Evolutionary conservation across 1,140 invertebrate species (phyloP).

Genomic region (Nymphalis io): DNA sequence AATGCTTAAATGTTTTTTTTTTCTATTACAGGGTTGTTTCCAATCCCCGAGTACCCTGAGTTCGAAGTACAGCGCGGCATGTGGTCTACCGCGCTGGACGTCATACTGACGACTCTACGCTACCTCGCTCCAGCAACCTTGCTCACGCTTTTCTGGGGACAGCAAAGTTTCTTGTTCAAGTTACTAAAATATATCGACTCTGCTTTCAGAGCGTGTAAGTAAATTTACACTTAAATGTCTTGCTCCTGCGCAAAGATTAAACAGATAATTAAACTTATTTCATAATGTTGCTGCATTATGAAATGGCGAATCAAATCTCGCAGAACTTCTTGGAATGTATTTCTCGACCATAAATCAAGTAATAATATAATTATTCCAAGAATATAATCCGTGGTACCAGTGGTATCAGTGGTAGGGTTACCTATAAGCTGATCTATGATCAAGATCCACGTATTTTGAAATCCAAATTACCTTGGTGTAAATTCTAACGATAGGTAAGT

Average conservation of each 20-base stretch:
- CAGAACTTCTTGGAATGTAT: too few relatives aligned
- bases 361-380: too few relatives aligned
- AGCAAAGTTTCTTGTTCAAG: slow-evolving; percentile 73
- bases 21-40: slow-evolving; percentile 67
- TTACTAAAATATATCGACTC: slow-evolving; percentile 74
- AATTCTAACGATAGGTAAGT: too few relatives aligned
- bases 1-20: not conserved
- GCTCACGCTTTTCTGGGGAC: slow-evolving; percentile 73
- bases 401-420: too few relatives aligned
- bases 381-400: too few relatives aligned
- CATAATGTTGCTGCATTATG: too few relatives aligned
- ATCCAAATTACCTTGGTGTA: too few relatives aligned
- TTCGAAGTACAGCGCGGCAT: slow-evolving; percentile 66
- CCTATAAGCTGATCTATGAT: too few relatives aligned
- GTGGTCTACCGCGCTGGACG: slow-evolving; percentile 72
- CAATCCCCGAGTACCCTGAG: slow-evolving; percentile 72
- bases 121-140: slow-evolving; percentile 76
- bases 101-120: slow-evolving; percentile 70
- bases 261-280: not conserved
- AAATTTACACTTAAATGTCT: not conserved
- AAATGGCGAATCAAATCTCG: too few relatives aligned
- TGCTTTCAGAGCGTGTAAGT: slow-evolving; percentile 72
- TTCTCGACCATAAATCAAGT: too few relatives aligned
- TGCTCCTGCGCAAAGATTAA: not conserved
- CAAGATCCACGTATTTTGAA: too few relatives aligned